Base-by-base conservation (phyloP, 2,797 vertebrate genomes). In the Coilia nasus region DNA sequence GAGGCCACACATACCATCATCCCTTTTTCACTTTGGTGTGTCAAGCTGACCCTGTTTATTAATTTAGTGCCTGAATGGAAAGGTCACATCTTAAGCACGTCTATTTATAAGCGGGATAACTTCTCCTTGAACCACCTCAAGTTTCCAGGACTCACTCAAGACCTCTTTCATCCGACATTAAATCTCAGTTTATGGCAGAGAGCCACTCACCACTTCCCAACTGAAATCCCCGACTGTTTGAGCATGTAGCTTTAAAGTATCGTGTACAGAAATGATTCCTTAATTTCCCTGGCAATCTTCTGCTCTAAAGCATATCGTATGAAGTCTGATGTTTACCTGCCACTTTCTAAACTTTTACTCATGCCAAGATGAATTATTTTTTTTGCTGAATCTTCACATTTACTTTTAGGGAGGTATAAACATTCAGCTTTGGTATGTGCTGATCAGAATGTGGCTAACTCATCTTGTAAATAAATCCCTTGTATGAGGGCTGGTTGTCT, bases 51-150 rank as follows among this genome's bases (percentile, higher is more conserved):
- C 71, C 31, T 44, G 71, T 78, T 78, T 78, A 78, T 84, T 83
- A 82, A 81, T 9, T 46, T 83, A 11, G 3, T 75, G 85, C 85
- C 87, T 83, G 21, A 31, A 86, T 64, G 75, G 75, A 88, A 90
- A 90, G 89, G 87, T 90, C 82, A 82, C 75, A 81, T 88, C 89
- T 88, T 88, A 88, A 81, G 84, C 87, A 85, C 83, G 10, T 87
- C 89, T 90, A 90, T 89, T 83, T 87, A 90, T 90, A 88, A 78
- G 35, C 15, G 7, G 71, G 31, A 44, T 44, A 78, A 21, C 71
- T 2, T 78, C 71, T 78, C 71, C 71, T 44, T 78, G 71, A 78
- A 35, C 15, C 35, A 25, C 71, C 71, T 78, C 71, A 78, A 44
- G 71, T 78, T 78, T 78, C 71, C 71, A 78, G 19, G 71, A 78